phyloP scores from a whole-genome alignment of 2,113 vertebrate genomes.

The Hiodon tergisus region DNA sequence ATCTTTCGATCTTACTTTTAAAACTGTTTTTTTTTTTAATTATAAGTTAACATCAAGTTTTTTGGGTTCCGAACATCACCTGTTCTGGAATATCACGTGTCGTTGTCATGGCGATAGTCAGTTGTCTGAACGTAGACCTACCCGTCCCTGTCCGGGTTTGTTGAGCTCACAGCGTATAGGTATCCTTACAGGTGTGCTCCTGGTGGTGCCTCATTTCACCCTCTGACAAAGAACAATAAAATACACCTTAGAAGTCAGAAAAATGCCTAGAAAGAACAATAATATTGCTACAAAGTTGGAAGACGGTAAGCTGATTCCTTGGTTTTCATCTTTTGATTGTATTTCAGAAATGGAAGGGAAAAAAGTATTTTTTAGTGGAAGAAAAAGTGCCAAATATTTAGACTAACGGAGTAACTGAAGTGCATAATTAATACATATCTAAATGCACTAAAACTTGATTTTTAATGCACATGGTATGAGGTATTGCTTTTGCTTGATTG shows the following conservation, averaged over 20 bases:
- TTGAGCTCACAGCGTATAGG: not conserved
- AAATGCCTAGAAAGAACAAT: slow-evolving; percentile 74
- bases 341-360: not conserved
- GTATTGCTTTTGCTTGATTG: no score
- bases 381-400: no score
- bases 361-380: no score
- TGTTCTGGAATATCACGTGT: slow-evolving; percentile 32
- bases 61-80: slow-evolving; percentile 6
- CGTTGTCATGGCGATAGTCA: slow-evolving; percentile 41
- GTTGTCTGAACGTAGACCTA: slow-evolving; percentile 28
- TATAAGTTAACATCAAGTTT: not conserved
- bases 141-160: not conserved
- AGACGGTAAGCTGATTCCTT: slow-evolving; percentile 67
- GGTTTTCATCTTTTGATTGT: not conserved
- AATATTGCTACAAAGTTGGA: slow-evolving; percentile 56
- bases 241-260: not conserved
- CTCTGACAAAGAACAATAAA: not conserved
- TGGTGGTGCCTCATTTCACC: not conserved
- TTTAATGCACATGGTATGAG: no score
- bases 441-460: no score
- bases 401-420: no score
- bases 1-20: no score
- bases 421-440: no score
- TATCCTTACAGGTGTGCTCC: not conserved
- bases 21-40: no score